Percentiles rank a stretch among this genome's conserved stretches.
Conservation (phyloP, 2,113 vertebrate species). For the pig (Sus scrofa) region DNA sequence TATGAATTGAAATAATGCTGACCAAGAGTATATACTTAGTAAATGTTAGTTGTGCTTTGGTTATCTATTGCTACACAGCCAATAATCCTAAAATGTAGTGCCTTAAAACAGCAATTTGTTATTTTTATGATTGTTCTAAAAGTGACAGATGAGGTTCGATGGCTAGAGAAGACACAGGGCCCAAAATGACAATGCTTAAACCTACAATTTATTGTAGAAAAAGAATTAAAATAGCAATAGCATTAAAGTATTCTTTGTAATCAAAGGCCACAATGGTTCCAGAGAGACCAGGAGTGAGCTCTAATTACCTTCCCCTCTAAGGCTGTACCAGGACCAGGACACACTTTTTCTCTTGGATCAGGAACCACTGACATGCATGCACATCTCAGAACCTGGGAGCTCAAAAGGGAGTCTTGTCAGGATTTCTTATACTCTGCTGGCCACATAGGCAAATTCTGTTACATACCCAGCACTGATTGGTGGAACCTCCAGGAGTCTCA, state of each 20-base stretch:
- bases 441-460: background rate
- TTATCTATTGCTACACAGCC: background rate
- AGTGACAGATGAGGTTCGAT: background rate
- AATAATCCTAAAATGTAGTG: background rate
- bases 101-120: background rate
- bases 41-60: background rate
- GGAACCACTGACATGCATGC: background rate
- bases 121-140: slow-evolving; percentile 12
- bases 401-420: background rate
- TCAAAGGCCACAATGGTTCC: no score
- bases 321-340: background rate
- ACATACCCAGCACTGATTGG: background rate
- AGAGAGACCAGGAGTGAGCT: background rate
- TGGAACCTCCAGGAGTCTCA: background rate
- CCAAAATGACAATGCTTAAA: background rate
- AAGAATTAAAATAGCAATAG: background rate
- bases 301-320: background rate
- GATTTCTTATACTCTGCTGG: background rate
- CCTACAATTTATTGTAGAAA: background rate
- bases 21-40: background rate
- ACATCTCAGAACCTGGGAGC: background rate
- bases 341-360: background rate
- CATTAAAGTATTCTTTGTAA: background rate
- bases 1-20: background rate
- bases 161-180: background rate